These are phyloP conservation scores for Plebejus anna DNA, from an alignment of 2,888 invertebrate genomes.

Conservation along the genomic window DNA sequence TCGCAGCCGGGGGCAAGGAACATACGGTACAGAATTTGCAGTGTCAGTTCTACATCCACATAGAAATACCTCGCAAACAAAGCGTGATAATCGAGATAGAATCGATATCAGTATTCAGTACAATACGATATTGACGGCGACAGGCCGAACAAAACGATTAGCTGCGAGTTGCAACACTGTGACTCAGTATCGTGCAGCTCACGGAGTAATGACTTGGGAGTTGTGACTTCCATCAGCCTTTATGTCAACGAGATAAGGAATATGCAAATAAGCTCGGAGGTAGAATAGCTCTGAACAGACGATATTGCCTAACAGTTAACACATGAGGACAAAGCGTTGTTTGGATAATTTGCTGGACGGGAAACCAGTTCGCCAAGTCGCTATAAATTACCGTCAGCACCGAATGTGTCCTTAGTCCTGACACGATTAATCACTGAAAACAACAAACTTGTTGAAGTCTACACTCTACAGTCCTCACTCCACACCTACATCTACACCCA, in stretches of 20 bases:
- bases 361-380: neutral
- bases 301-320: neutral
- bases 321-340: neutral
- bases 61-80: neutral
- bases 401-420: neutral
- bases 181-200: constrained; percentile 7
- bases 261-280: neutral
- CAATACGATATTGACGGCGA: neutral
- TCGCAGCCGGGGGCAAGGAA: neutral
- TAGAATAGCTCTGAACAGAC: neutral
- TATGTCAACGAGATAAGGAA: neutral
- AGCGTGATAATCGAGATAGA: neutral
- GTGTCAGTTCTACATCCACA: neutral
- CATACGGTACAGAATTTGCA: neutral
- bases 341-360: neutral
- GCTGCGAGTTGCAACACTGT: constrained; percentile 8
- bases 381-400: neutral
- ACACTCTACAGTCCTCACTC: neutral
- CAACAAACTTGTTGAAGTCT: neutral
- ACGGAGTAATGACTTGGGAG: neutral
- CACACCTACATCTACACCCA: neutral
- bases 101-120: constrained; percentile 1
- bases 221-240: neutral
- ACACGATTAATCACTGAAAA: neutral
- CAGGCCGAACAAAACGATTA: neutral